Percentiles rank a stretch among this genome's conserved stretches.
Evolutionary conservation across 2,797 vertebrate species (phyloP).

Genomic region (Rhynchotus rufescens): DNA sequence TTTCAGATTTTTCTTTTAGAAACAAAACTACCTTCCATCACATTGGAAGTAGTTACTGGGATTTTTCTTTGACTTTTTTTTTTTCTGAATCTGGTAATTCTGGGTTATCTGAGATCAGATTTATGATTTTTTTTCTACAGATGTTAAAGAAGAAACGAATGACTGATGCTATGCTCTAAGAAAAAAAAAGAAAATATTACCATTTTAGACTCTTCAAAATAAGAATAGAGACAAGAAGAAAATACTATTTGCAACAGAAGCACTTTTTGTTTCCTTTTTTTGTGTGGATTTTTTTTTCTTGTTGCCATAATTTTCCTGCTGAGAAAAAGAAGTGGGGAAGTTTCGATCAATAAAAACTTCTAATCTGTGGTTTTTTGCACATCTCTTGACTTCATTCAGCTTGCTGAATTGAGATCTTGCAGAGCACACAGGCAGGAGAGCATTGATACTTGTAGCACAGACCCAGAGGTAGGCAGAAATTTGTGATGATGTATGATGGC

Average conservation of each 20-base stretch:
- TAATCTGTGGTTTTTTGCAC: not conserved
- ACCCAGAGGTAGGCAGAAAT: not conserved
- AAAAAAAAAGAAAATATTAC: not conserved
- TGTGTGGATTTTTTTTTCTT: not conserved
- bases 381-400: not conserved
- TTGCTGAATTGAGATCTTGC: not conserved
- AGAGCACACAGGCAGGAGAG: not conserved
- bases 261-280: not conserved
- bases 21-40: not conserved
- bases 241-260: not conserved
- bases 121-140: not conserved
- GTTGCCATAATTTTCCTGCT: not conserved
- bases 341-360: not conserved
- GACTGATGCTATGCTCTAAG: not conserved
- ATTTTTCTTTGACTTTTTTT: not conserved
- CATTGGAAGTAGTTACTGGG: not conserved
- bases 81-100: not conserved
- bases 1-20: not conserved
- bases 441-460: not conserved
- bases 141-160: not conserved
- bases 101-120: not conserved
- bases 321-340: conserved; percentile 25
- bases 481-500: not conserved
- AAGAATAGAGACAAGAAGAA: not conserved
- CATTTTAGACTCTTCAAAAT: not conserved